phyloP scores from a whole-genome alignment of 1,140 invertebrate species.

The Batillaria attramentaria region DNA sequence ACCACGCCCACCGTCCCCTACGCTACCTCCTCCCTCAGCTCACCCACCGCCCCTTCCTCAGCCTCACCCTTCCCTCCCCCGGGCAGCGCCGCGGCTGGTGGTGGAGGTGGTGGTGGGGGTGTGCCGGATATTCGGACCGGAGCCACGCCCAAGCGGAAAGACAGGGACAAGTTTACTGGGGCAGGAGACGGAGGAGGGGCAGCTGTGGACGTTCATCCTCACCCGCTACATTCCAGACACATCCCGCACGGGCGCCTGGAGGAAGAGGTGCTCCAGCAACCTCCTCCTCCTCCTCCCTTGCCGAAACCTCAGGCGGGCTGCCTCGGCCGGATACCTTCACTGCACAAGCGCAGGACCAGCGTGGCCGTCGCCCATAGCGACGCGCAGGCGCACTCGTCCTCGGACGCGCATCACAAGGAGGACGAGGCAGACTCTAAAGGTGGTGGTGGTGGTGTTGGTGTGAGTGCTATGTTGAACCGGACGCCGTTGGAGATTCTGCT shows the following conservation, averaged over 20 bases:
- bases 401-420: conserved; percentile 40
- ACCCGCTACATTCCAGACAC: background rate
- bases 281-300: background rate
- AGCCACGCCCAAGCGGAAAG: background rate
- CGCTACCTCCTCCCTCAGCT: background rate
- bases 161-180: background rate
- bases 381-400: background rate
- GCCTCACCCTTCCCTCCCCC: background rate
- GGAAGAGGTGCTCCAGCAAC: background rate
- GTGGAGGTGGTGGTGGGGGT: background rate
- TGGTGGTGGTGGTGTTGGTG: conserved; percentile 3
- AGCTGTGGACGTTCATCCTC: background rate
- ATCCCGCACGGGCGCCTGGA: background rate
- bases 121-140: background rate
- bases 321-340: conserved; percentile 43
- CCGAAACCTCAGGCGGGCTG: conserved; percentile 30
- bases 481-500: conserved; percentile 73
- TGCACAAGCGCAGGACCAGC: conserved; percentile 42
- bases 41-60: background rate
- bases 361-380: conserved; percentile 43
- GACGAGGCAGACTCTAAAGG: conserved; percentile 43
- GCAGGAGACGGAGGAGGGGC: background rate
- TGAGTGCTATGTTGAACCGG: conserved; percentile 32
- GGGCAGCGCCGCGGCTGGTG: background rate
- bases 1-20: conserved; percentile 18